Base-by-base conservation (phyloP, 2,888 invertebrate species). In the Odontocolon sp. region DNA sequence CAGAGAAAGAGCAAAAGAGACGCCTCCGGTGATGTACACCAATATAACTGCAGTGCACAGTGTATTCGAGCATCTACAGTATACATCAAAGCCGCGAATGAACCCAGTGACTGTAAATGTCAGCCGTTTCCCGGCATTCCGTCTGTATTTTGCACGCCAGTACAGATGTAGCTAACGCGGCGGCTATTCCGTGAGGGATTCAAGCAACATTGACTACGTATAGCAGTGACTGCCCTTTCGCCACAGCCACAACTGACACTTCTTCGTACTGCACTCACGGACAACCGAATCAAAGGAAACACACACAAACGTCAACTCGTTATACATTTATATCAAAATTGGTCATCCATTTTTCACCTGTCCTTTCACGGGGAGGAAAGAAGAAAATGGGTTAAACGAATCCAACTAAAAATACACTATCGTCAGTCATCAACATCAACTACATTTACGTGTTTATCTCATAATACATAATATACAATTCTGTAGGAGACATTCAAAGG, bases 51-150 rank as follows among this genome's bases (percentile, higher is more conserved):
- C 28, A 23, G 9, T 36, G 28, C 18, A 50, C 8, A 4, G 38
- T 42, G 11, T 31, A 38, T 36, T 47, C 23, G 31, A 52, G 70
- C 31, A 47, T 8, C 52, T 40, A 61, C 67, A 21, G 11, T 66
- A 67, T 69, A 71, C 56, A 45, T 50, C 50, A 50, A 42, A 40
- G 59, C 47, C 57, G 76, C 40, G 56, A 54, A 47, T 42, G 36
- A 63, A 69, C 33, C 21, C 56, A 69, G 45, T 36, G 67, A 74
- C 67, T 77, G 59, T 77, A 79, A 81, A 81, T 81, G 78, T 80
- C 80, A 78, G 79, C 71, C 77, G 79, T 74, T 80, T 77, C 77
- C 66, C 70, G 80, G 72, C 77, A 77, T 79, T 78, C 64, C 70
- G 54, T 78, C 70, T 67, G 68, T 54, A 67, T 80, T 78, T 77